phyloP scores from a whole-genome alignment of 1,140 invertebrate species.

The Andricus grossulariae region DNA sequence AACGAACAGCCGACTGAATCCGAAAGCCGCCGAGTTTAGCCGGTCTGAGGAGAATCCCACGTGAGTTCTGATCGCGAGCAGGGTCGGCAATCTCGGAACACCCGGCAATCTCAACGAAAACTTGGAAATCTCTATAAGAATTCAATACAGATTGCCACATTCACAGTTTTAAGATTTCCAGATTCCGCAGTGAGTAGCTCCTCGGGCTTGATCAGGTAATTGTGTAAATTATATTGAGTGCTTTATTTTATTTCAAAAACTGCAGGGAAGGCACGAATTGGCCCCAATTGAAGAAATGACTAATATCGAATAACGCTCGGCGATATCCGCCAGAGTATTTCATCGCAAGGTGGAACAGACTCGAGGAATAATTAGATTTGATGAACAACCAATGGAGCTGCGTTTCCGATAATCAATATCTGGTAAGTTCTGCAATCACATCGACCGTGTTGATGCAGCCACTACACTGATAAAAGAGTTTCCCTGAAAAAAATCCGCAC shows the following conservation, averaged over 20 bases:
- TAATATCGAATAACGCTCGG: slow-evolving; percentile 82
- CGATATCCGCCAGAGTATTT: slow-evolving; percentile 78
- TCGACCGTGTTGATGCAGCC: not conserved
- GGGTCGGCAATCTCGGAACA: too few relatives aligned
- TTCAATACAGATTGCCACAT: too few relatives aligned
- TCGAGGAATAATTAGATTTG: slow-evolving; percentile 79
- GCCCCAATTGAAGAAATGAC: slow-evolving; percentile 80
- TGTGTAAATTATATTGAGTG: not conserved
- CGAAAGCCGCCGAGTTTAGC: too few relatives aligned
- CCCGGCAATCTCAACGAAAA: too few relatives aligned
- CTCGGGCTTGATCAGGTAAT: not conserved
- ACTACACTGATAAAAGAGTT: not conserved
- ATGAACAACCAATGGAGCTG: slow-evolving; percentile 85
- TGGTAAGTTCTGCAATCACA: slow-evolving; percentile 74
- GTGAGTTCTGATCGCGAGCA: too few relatives aligned
- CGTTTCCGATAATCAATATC: slow-evolving; percentile 84
- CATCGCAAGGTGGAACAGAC: slow-evolving; percentile 80
- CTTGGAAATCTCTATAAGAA: too few relatives aligned
- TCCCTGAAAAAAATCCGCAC: not conserved
- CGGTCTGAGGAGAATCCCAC: too few relatives aligned
- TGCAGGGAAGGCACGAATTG: slow-evolving; percentile 44
- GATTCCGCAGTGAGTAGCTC: too few relatives aligned
- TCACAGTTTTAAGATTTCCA: too few relatives aligned
- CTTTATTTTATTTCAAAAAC: not conserved
- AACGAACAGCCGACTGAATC: too few relatives aligned